A percentile compares a stretch with the other conserved stretches of the same genome.
phyloP scores from a whole-genome alignment of 1,140 invertebrate genomes.

The Aphaenogaster rudis region DNA sequence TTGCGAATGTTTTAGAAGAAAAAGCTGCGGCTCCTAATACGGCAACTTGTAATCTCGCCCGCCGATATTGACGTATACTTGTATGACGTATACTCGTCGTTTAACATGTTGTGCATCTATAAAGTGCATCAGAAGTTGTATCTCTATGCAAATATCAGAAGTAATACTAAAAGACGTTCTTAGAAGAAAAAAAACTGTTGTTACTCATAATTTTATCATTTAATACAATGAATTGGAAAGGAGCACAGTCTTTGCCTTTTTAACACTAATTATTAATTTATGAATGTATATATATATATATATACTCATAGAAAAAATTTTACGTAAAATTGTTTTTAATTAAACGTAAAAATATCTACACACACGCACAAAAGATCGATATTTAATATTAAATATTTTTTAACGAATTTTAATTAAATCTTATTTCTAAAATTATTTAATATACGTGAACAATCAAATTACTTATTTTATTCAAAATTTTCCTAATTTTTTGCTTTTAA shows the following conservation, averaged over 20 bases:
- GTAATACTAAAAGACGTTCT: neutral
- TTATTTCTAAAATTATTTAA: neutral
- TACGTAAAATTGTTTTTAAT: neutral
- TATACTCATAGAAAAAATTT: neutral
- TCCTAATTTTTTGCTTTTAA: neutral
- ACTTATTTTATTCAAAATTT: neutral
- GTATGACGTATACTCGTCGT: no score
- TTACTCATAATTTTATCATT: neutral
- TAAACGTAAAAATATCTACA: neutral
- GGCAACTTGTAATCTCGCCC: neutral
- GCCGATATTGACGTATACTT: constrained; percentile 1
- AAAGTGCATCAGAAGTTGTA: neutral
- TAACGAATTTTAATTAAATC: neutral
- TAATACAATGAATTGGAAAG: neutral
- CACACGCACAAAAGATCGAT: neutral
- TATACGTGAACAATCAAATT: neutral
- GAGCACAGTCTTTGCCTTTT: neutral
- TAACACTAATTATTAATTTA: neutral
- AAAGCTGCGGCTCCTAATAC: neutral
- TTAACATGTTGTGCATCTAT: neutral
- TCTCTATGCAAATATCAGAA: neutral
- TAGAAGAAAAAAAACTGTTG: no score
- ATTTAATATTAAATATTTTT: neutral
- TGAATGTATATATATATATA: neutral
- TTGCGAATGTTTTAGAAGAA: constrained; percentile 18